These are phyloP conservation scores for Etia nguti DNA, from an alignment of 2,113 vertebrate species.

Conservation along the genomic window DNA sequence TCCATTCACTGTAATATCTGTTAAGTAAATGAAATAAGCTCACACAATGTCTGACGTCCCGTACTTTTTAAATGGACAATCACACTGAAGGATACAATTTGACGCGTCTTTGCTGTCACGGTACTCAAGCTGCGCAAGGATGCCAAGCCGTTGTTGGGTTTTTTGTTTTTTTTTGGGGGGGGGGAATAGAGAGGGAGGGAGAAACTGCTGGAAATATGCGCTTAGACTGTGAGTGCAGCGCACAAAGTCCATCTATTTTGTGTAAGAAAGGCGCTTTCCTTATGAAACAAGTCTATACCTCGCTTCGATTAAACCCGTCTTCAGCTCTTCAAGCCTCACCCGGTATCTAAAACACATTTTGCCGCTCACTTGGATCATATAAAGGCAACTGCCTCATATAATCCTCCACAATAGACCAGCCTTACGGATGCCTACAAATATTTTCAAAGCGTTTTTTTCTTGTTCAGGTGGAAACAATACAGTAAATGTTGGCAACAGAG, in stretches of 20 bases:
- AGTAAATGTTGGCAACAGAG: not conserved
- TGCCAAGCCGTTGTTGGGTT: slow-evolving; percentile 1
- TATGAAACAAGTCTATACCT: not conserved
- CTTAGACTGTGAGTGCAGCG: not conserved
- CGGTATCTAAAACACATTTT: slow-evolving; percentile 21
- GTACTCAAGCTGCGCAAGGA: slow-evolving; percentile 27
- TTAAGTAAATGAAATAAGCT: not conserved
- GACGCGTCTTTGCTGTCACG: not conserved
- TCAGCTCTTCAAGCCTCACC: not conserved
- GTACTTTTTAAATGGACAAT: slow-evolving; percentile 10
- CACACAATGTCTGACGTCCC: not conserved
- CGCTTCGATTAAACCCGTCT: not conserved
- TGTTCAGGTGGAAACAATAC: not conserved
- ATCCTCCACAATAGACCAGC: slow-evolving; percentile 37
- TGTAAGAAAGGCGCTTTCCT: not conserved
- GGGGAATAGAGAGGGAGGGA: slow-evolving; percentile 13
- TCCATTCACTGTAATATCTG: not conserved
- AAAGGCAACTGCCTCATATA: slow-evolving; percentile 10
- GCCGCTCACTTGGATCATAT: slow-evolving; percentile 5
- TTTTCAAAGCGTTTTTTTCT: not conserved
- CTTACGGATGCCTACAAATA: slow-evolving; percentile 1
- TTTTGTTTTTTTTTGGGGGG: not conserved
- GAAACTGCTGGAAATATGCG: slow-evolving; percentile 53
- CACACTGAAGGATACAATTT: not conserved
- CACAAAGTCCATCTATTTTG: slow-evolving; percentile 10